Percentiles rank a stretch among this genome's conserved stretches.
phyloP scores from a whole-genome alignment of 2,888 invertebrate species.

The Eupithecia centaureata region DNA sequence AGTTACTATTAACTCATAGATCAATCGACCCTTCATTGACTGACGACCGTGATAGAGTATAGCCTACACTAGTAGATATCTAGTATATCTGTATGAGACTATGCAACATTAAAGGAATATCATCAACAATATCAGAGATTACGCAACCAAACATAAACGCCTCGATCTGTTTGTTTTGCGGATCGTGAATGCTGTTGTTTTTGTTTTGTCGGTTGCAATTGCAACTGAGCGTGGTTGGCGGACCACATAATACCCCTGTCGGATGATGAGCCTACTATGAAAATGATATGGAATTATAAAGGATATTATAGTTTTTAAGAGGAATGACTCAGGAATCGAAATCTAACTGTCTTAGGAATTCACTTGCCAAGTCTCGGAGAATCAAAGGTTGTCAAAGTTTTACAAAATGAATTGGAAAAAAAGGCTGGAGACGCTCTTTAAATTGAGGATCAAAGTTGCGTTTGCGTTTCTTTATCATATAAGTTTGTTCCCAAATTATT shows the following conservation, averaged over 20 bases:
- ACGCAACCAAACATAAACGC: constrained; percentile 3
- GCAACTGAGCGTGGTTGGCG: constrained; percentile 28
- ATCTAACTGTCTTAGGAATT: background rate
- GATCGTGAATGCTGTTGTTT: constrained; percentile 15
- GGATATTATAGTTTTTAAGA: background rate
- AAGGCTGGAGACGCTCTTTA: no score
- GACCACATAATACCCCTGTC: constrained; percentile 31
- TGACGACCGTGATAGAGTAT: background rate
- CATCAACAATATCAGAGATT: background rate
- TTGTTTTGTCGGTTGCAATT: constrained; percentile 28
- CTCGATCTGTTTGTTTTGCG: constrained; percentile 31
- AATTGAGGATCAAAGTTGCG: background rate
- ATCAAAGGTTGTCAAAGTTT: background rate
- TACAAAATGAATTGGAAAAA: background rate
- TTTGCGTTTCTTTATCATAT: background rate
- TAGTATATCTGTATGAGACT: background rate
- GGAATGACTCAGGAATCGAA: background rate
- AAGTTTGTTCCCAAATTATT: no score
- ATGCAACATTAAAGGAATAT: background rate
- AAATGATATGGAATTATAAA: constrained; percentile 11
- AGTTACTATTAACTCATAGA: no score
- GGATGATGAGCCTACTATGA: constrained; percentile 23
- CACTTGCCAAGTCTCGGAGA: background rate
- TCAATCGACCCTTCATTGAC: background rate
- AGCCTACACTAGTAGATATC: background rate